phyloP scores from a whole-genome alignment of 2,113 vertebrate species.

The Nicator chloris region DNA sequence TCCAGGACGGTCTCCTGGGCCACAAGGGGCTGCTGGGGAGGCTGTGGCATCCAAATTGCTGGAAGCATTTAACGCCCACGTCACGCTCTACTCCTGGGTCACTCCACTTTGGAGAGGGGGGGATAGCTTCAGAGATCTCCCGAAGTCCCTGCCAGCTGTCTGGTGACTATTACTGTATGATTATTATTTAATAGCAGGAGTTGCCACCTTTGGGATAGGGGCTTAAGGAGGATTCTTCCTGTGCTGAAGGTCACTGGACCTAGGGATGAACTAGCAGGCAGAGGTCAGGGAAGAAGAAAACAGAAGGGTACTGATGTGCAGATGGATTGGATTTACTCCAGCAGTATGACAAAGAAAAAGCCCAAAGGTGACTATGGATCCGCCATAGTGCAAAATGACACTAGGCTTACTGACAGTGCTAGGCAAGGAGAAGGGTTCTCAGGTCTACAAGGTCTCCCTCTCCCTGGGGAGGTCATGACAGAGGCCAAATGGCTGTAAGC shows the following conservation, averaged over 20 bases:
- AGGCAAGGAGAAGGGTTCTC: not conserved
- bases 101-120: not conserved
- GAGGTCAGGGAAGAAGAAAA: not conserved
- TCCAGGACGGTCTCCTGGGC: slow-evolving; percentile 7
- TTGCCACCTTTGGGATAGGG: not conserved
- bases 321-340: not conserved
- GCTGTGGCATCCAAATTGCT: not conserved
- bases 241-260: not conserved
- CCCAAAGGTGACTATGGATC: not conserved
- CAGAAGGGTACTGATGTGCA: not conserved
- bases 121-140: not conserved
- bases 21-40: slow-evolving; percentile 45
- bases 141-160: not conserved
- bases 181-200: not conserved
- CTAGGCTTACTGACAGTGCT: not conserved
- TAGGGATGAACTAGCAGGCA: not conserved
- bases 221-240: not conserved
- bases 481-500: not conserved
- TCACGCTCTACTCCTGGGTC: not conserved
- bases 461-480: not conserved
- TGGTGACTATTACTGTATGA: not conserved
- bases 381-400: not conserved
- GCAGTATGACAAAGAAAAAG: not conserved
- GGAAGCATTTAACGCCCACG: not conserved
- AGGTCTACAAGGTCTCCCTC: not conserved